These are phyloP conservation scores for Oasisia sp. DNA, from an alignment of 2,888 invertebrate species.

Conservation along the genomic window DNA sequence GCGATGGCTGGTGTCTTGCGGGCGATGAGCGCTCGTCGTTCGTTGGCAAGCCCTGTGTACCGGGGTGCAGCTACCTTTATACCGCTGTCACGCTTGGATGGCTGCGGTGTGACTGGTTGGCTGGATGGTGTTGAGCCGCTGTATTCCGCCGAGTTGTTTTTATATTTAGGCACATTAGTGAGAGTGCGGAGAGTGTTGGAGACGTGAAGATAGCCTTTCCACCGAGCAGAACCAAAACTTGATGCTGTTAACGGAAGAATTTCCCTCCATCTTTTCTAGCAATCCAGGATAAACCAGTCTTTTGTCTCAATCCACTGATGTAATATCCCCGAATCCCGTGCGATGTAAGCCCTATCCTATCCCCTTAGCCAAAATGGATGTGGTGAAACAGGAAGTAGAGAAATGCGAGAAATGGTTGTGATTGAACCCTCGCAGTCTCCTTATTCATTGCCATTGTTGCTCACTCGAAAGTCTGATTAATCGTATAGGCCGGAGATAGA, in stretches of 20 bases:
- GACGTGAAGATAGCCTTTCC: too few relatives aligned
- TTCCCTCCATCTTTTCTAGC: neutral
- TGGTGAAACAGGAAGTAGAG: neutral
- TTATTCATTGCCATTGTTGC: neutral
- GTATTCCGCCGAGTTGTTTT: too few relatives aligned
- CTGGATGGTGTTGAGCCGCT: too few relatives aligned
- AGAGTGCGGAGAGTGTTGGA: too few relatives aligned
- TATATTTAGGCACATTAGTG: too few relatives aligned
- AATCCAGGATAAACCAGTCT: neutral
- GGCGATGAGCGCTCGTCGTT: too few relatives aligned
- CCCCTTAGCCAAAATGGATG: neutral
- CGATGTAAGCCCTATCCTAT: neutral
- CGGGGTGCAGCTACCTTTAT: too few relatives aligned
- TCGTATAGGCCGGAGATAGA: neutral
- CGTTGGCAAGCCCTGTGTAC: too few relatives aligned
- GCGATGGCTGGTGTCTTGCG: too few relatives aligned
- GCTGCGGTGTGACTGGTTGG: too few relatives aligned
- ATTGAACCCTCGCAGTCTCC: neutral
- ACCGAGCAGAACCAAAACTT: neutral
- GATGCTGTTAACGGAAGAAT: neutral
- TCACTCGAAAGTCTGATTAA: neutral
- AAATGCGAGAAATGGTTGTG: neutral
- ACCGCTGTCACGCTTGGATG: too few relatives aligned
- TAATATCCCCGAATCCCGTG: neutral
- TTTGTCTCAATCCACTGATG: neutral